Conservation (phyloP, 2,113 vertebrate genomes). For the Polypterus bichir region DNA sequence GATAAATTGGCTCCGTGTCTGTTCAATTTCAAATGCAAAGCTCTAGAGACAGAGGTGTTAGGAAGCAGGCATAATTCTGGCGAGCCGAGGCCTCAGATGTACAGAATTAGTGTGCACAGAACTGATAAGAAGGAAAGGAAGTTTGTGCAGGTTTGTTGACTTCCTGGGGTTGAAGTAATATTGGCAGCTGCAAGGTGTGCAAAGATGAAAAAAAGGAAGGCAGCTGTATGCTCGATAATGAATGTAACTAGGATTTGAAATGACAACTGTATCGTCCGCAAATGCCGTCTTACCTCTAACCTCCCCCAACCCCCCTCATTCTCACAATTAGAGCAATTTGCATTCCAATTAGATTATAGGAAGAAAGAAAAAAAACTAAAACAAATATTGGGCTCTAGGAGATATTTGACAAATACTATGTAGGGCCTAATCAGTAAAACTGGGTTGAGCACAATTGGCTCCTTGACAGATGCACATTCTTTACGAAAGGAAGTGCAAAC, state of each 20-base stretch:
- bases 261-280: slow-evolving; percentile 72
- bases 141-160: slow-evolving; percentile 80
- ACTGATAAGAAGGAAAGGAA: slow-evolving; percentile 82
- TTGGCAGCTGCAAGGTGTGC: slow-evolving; percentile 76
- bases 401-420: slow-evolving; percentile 83
- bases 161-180: slow-evolving; percentile 73
- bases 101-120: slow-evolving; percentile 76
- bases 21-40: slow-evolving; percentile 98
- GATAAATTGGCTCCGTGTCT: slow-evolving; percentile 98
- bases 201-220: slow-evolving; percentile 44
- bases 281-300: slow-evolving; percentile 52
- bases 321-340: slow-evolving; percentile 43
- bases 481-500: slow-evolving; percentile 34
- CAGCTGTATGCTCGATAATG: slow-evolving; percentile 66
- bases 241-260: slow-evolving; percentile 68
- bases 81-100: slow-evolving; percentile 72
- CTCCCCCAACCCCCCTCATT: slow-evolving; percentile 37
- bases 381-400: slow-evolving; percentile 66
- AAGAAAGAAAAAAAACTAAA: slow-evolving; percentile 34
- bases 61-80: slow-evolving; percentile 78
- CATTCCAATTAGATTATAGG: slow-evolving; percentile 46
- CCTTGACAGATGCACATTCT: slow-evolving; percentile 52
- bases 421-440: slow-evolving; percentile 67
- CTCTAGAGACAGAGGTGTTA: slow-evolving; percentile 83
- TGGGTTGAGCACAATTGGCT: slow-evolving; percentile 66